Conservation (phyloP, 2,113 vertebrate species). For the Trachemys scripta region DNA sequence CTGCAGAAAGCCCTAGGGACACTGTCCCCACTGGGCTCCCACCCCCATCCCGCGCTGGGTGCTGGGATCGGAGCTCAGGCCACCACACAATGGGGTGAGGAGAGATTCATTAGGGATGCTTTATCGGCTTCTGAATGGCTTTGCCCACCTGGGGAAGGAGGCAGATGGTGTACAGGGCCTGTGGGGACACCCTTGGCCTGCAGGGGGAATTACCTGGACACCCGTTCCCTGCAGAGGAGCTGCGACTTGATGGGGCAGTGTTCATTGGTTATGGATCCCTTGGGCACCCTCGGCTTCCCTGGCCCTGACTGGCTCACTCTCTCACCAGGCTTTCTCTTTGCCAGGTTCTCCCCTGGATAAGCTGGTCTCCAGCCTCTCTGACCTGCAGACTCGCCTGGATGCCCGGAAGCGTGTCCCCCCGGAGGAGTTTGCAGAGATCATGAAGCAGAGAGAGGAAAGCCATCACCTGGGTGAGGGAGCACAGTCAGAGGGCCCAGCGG, state of each 20-base stretch:
- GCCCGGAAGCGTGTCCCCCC: constrained; percentile 76
- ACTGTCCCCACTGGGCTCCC: neutral
- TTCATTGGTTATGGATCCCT: neutral
- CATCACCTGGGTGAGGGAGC: constrained; percentile 78
- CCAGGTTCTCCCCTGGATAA: constrained; percentile 79
- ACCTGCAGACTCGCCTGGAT: constrained; percentile 75
- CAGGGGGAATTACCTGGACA: neutral
- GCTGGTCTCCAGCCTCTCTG: constrained; percentile 79
- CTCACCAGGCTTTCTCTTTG: accelerated
- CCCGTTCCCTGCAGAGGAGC: neutral
- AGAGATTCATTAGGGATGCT: neutral
- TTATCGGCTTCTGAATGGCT: neutral
- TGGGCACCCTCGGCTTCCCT: neutral
- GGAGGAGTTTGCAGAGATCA: constrained; percentile 75
- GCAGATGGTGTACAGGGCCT: neutral
- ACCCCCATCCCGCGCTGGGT: neutral
- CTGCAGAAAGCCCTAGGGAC: neutral
- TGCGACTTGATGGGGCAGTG: neutral
- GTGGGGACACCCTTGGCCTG: accelerated
- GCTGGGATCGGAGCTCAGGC: neutral
- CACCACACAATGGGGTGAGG: neutral
- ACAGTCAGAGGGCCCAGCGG: neutral
- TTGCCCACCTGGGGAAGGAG: neutral
- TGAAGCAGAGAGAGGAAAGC: constrained; percentile 80
- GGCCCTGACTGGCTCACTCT: accelerated